These are phyloP conservation scores for Tuta absoluta DNA, from an alignment of 2,888 invertebrate genomes.

Conservation along the genomic window DNA sequence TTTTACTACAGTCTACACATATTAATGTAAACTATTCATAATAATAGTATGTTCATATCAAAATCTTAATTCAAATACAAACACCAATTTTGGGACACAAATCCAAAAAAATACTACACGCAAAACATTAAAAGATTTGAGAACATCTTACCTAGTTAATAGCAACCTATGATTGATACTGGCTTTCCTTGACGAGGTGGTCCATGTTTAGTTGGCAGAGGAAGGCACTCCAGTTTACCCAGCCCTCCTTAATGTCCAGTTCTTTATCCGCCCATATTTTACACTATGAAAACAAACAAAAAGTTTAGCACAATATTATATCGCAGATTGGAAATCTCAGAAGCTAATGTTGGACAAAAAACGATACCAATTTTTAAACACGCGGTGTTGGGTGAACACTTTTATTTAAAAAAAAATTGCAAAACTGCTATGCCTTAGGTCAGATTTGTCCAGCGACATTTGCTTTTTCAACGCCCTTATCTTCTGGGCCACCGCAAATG, in stretches of 20 bases:
- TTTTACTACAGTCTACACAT: not conserved
- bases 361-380: no score
- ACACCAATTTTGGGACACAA: not conserved
- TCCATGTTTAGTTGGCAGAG: constrained; percentile 73
- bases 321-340: no score
- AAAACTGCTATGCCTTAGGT: no score
- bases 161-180: constrained; percentile 32
- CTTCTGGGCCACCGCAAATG: no score
- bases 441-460: no score
- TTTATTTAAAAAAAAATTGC: no score
- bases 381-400: no score
- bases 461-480: no score
- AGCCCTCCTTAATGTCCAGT: constrained; percentile 58
- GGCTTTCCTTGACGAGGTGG: constrained; percentile 67
- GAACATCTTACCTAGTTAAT: not conserved
- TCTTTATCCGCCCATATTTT: constrained; percentile 67
- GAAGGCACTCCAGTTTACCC: constrained; percentile 74
- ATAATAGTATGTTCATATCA: not conserved
- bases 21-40: not conserved
- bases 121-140: not conserved
- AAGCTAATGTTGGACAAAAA: not conserved
- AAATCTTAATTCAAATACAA: not conserved
- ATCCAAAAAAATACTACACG: not conserved
- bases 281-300: constrained; percentile 51
- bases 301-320: not conserved